A percentile compares a stretch with the other conserved stretches of the same genome.
Evolutionary conservation across 1,140 invertebrate species (phyloP).

Genomic region (Calephelis virginiensis): DNA sequence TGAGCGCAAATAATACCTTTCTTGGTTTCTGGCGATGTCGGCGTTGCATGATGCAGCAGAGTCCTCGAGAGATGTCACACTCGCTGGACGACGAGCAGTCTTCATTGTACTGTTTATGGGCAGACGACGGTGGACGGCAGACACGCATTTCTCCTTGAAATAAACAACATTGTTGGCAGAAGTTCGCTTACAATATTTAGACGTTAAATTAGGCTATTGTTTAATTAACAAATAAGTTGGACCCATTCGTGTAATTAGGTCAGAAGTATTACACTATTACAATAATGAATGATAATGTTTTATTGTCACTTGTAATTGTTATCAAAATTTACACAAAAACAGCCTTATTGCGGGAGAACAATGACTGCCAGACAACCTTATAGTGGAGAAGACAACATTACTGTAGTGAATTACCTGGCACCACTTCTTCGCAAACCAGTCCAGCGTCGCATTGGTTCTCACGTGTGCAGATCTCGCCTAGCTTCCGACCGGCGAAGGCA

Average conservation of each 20-base stretch:
- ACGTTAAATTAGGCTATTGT: no score
- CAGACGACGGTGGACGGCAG: constrained; percentile 86
- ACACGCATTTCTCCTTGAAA: constrained; percentile 82
- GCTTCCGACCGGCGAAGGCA: constrained; percentile 56
- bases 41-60: constrained; percentile 92
- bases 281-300: no score
- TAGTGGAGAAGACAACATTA: no score
- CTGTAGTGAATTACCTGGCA: constrained; percentile 43
- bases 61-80: constrained; percentile 90
- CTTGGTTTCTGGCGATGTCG: constrained; percentile 90
- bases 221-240: no score
- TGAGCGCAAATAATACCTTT: constrained; percentile 79
- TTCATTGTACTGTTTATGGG: constrained; percentile 91
- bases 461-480: constrained; percentile 65
- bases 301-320: no score
- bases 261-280: no score
- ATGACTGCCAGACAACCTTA: no score
- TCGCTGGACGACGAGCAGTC: constrained; percentile 90
- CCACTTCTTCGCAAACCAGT: constrained; percentile 64
- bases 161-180: background rate
- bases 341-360: no score
- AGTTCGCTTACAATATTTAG: background rate
- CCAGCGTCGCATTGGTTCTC: constrained; percentile 70
- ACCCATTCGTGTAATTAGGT: no score
- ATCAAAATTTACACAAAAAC: no score